Evolutionary conservation across 2,113 vertebrate genomes (phyloP).

Genomic region (Narcine bancroftii): DNA sequence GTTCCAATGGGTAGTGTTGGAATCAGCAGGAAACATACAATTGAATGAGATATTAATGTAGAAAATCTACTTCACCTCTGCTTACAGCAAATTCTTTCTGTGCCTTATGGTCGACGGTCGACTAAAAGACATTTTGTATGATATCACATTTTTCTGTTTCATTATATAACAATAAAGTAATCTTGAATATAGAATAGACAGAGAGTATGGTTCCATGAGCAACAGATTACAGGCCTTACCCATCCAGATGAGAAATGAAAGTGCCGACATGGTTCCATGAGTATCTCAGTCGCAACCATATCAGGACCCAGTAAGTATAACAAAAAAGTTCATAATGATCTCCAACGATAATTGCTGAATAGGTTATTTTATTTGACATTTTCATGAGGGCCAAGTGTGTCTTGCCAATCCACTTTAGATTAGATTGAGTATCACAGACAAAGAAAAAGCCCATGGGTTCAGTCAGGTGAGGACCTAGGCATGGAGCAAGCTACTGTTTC

Average conservation of each 20-base stretch:
- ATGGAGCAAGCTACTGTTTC: background rate
- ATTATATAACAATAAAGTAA: too few species aligned
- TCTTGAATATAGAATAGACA: too few species aligned
- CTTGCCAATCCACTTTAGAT: background rate
- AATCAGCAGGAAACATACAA: background rate
- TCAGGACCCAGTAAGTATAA: background rate
- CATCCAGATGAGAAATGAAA: background rate
- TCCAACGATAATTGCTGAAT: background rate
- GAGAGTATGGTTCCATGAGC: background rate
- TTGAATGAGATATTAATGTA: background rate
- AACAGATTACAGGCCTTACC: background rate
- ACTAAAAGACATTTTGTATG: too few species aligned
- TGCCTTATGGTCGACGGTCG: too few species aligned
- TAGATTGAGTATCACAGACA: background rate
- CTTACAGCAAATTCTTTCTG: background rate
- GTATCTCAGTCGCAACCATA: background rate
- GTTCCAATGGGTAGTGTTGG: background rate
- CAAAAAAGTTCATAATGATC: background rate
- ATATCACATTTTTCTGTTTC: too few species aligned
- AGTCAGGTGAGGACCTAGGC: background rate
- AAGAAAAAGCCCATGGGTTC: background rate
- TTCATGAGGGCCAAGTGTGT: background rate
- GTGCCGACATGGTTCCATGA: background rate
- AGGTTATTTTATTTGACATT: background rate
- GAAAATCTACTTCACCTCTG: background rate